phyloP scores from a whole-genome alignment of 2,888 invertebrate genomes.

The Rhopalosiphum nymphaeae region DNA sequence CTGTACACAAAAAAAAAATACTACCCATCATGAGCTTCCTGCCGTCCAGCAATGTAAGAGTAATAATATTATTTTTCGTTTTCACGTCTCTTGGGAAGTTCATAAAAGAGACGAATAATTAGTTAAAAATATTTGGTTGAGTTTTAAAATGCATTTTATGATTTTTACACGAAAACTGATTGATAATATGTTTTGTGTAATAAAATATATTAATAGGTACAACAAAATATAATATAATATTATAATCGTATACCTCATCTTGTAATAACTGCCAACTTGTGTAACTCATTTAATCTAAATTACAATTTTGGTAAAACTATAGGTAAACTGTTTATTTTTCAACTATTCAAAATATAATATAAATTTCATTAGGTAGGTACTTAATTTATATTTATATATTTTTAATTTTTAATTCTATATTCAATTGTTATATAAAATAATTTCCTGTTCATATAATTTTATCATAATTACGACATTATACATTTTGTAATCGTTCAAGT shows the following conservation, averaged over 20 bases:
- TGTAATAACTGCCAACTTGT: background rate
- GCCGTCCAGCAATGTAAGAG: slow-evolving; percentile 48
- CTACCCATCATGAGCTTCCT: slow-evolving; percentile 56
- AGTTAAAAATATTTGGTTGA: background rate
- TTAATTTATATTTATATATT: background rate
- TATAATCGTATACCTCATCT: background rate
- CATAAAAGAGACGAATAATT: background rate
- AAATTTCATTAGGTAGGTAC: background rate
- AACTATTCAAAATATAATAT: background rate
- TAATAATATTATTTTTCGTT: background rate
- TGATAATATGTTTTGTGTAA: background rate
- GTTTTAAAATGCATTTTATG: background rate
- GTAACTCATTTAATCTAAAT: background rate
- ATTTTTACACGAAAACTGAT: background rate
- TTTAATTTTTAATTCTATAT: background rate
- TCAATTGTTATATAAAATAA: background rate
- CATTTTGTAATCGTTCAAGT: slow-evolving; percentile 8
- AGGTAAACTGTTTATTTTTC: background rate
- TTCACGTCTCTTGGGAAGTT: background rate
- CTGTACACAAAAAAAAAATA: slow-evolving; percentile 40
- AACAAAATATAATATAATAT: background rate
- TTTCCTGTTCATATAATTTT: background rate
- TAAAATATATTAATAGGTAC: background rate
- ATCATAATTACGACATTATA: slow-evolving; percentile 2
- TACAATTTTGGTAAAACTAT: background rate